phyloP scores from a whole-genome alignment of 2,113 vertebrate species.

The Calonectris borealis region DNA sequence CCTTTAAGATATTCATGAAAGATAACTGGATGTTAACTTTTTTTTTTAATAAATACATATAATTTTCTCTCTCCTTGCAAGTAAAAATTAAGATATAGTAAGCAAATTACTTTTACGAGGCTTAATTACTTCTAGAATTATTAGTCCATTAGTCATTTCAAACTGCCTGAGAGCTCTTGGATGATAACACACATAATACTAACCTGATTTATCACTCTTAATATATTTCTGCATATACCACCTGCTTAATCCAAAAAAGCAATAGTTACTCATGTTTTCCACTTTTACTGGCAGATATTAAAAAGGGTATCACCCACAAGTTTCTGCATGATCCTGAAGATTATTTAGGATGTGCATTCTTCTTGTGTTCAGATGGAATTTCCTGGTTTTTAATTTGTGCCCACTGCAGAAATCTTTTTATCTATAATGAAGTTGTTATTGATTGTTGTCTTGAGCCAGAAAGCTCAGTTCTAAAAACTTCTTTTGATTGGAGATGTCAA shows the following conservation, averaged over 20 bases:
- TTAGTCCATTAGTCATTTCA: not conserved
- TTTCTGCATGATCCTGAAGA: not conserved
- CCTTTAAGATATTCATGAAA: not conserved
- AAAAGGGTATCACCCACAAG: not conserved
- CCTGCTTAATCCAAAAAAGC: not conserved
- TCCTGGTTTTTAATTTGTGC: not conserved
- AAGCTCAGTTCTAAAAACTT: not conserved
- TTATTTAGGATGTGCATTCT: not conserved
- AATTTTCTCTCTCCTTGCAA: not conserved
- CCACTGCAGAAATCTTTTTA: not conserved
- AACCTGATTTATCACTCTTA: not conserved
- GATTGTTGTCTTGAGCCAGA: not conserved
- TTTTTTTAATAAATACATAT: not conserved
- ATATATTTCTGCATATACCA: not conserved
- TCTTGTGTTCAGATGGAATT: not conserved
- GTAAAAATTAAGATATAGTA: not conserved
- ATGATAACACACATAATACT: not conserved
- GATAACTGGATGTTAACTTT: not conserved
- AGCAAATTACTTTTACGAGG: not conserved
- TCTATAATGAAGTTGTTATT: not conserved
- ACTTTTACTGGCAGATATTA: not conserved
- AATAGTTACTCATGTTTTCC: not conserved
- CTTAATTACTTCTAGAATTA: constrained; percentile 3
- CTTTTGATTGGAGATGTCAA: not conserved
- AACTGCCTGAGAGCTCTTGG: not conserved